phyloP scores from a whole-genome alignment of 1,140 invertebrate species.

The Listronotus bonariensis region DNA sequence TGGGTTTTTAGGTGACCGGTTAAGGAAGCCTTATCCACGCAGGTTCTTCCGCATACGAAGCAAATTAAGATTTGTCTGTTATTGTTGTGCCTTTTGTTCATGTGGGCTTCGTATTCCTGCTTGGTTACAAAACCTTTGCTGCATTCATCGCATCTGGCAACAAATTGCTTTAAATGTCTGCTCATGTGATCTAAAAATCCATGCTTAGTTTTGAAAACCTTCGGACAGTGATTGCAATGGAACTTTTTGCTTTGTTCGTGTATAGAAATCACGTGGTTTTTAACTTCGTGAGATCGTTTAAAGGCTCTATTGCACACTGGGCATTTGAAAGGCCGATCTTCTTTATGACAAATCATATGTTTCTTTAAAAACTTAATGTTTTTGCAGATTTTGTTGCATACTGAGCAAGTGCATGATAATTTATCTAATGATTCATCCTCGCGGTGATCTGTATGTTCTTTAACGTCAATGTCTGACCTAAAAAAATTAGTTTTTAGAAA shows the following conservation, averaged over 20 bases:
- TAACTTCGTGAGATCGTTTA: conserved; percentile 42
- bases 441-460: neutral
- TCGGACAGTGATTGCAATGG: conserved; percentile 53
- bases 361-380: conserved; percentile 60
- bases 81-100: conserved; percentile 39
- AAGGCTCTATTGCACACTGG: conserved; percentile 56
- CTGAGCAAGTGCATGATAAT: conserved; percentile 19
- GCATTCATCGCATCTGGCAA: conserved; percentile 43
- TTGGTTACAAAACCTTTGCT: conserved; percentile 45
- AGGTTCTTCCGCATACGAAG: conserved; percentile 62
- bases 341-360: conserved; percentile 64
- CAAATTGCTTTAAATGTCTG: conserved; percentile 62
- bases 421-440: neutral
- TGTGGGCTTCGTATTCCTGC: conserved; percentile 40
- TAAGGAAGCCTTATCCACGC: conserved; percentile 56
- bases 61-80: conserved; percentile 34
- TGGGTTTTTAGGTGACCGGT: conserved; percentile 45
- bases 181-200: conserved; percentile 68
- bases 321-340: conserved; percentile 65
- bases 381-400: conserved; percentile 64
- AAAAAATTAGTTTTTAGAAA: neutral
- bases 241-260: conserved; percentile 47
- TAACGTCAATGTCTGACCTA: no score
- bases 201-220: conserved; percentile 70
- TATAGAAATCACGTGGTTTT: conserved; percentile 61